Percentiles rank a stretch among this genome's conserved stretches.
Evolutionary conservation across 1,140 invertebrate genomes (phyloP).

Genomic region (Drosophila dunni): DNA sequence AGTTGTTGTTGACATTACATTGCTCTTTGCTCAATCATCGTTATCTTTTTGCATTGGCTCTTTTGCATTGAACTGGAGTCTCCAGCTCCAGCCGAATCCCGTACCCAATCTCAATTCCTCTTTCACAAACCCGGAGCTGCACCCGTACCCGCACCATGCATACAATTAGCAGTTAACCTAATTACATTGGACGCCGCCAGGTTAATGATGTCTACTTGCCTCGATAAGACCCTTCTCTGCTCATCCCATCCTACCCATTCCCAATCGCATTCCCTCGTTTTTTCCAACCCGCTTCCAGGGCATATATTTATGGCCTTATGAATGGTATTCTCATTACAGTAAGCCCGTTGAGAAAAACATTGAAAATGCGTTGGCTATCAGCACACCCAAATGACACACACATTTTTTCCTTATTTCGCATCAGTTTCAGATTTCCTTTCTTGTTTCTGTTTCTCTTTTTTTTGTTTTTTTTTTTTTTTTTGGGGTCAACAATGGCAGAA

Average conservation of each 20-base stretch:
- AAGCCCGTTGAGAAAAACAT: constrained; percentile 13
- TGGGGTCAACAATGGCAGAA: constrained; percentile 55
- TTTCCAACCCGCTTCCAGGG: constrained; percentile 14
- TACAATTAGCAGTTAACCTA: constrained; percentile 74
- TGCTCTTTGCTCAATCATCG: constrained; percentile 42
- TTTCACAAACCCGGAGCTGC: not conserved
- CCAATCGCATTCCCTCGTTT: not conserved
- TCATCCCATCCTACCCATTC: not conserved
- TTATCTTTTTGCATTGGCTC: constrained; percentile 41
- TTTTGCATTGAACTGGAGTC: constrained; percentile 27
- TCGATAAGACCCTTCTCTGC: constrained; percentile 52
- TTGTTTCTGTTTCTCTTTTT: not conserved
- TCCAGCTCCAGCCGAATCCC: not conserved
- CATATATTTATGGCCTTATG: constrained; percentile 64
- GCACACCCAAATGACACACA: constrained; percentile 56
- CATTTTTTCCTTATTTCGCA: constrained; percentile 21
- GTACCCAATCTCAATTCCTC: not conserved
- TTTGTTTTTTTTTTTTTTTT: constrained; percentile 17
- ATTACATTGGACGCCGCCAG: constrained; percentile 68
- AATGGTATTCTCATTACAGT: constrained; percentile 51
- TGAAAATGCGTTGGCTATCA: constrained; percentile 35
- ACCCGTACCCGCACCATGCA: constrained; percentile 17
- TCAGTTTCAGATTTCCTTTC: constrained; percentile 23
- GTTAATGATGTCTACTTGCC: constrained; percentile 67
- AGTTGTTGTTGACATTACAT: constrained; percentile 28